Conservation (phyloP, 2,888 invertebrate genomes). For the Tromatobia lineatoria region DNA sequence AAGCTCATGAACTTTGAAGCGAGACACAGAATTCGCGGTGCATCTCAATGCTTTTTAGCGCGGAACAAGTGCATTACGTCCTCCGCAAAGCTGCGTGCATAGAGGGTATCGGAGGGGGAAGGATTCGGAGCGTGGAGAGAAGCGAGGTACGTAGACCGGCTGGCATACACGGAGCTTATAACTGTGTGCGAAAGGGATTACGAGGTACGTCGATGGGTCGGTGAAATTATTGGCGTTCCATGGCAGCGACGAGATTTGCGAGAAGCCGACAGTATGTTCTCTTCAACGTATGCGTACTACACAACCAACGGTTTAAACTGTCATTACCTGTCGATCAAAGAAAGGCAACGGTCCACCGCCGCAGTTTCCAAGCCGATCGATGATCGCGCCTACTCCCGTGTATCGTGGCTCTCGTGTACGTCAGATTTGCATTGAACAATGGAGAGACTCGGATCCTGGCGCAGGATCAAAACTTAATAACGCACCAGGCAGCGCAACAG, state of each 20-base stretch:
- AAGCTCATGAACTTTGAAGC: slow-evolving; percentile 75
- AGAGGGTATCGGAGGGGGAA: slow-evolving; percentile 48
- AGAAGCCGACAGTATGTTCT: slow-evolving; percentile 74
- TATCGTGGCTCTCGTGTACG: slow-evolving; percentile 72
- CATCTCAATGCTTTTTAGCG: slow-evolving; percentile 84
- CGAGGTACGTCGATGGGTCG: slow-evolving; percentile 67
- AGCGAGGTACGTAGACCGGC: slow-evolving; percentile 70
- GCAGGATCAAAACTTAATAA: slow-evolving; percentile 83
- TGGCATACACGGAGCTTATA: slow-evolving; percentile 81
- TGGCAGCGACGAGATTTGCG: slow-evolving; percentile 72
- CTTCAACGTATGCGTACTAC: slow-evolving; percentile 35
- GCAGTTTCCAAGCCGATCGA: slow-evolving; percentile 77
- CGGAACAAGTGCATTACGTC: slow-evolving; percentile 83
- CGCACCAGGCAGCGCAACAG: slow-evolving; percentile 64
- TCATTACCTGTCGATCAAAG: slow-evolving; percentile 85
- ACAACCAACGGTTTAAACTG: slow-evolving; percentile 81
- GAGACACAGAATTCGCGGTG: slow-evolving; percentile 68
- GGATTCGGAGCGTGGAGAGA: slow-evolving; percentile 28
- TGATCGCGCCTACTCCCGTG: slow-evolving; percentile 75
- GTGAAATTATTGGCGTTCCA: slow-evolving; percentile 80
- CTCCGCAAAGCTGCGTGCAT: slow-evolving; percentile 42
- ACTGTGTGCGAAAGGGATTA: slow-evolving; percentile 84
- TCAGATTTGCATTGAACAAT: slow-evolving; percentile 82
- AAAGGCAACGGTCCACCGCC: slow-evolving; percentile 73
- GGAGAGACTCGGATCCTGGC: slow-evolving; percentile 64